Conservation (phyloP, 2,888 invertebrate species). For the Eupelmus urozonus region DNA sequence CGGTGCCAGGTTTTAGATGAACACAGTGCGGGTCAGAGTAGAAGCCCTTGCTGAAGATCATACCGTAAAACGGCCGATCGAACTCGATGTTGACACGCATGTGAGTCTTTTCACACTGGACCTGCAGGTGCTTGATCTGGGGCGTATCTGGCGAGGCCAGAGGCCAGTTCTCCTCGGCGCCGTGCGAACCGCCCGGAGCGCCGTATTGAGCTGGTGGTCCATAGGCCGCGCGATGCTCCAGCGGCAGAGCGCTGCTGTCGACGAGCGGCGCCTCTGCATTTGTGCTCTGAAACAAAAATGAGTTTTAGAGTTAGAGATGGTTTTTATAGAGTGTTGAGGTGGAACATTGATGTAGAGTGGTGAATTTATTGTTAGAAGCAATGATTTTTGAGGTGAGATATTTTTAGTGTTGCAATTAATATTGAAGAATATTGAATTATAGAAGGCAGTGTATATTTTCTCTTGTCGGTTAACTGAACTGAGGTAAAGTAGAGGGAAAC, state of each 20-base stretch:
- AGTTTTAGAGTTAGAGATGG: no score
- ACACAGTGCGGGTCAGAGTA: conserved; percentile 95
- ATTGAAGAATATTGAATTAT: background rate
- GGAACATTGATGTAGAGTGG: no score
- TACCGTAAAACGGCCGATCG: conserved; percentile 95
- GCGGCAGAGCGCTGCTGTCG: conserved; percentile 88
- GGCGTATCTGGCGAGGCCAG: conserved; percentile 93
- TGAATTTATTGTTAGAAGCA: no score
- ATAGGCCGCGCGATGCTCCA: conserved; percentile 88
- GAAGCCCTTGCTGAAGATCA: conserved; percentile 97
- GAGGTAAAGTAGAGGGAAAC: no score
- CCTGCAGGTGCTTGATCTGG: conserved; percentile 94
- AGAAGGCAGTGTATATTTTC: no score
- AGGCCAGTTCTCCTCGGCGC: conserved; percentile 91
- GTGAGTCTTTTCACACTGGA: conserved; percentile 96
- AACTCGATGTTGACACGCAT: conserved; percentile 97
- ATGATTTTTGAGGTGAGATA: no score
- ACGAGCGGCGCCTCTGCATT: conserved; percentile 87
- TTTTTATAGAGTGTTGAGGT: no score
- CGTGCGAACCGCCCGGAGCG: conserved; percentile 78
- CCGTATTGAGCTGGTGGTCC: conserved; percentile 78
- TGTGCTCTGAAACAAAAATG: conserved; percentile 81
- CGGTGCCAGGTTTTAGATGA: conserved; percentile 93
- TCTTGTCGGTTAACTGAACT: no score
- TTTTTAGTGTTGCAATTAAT: no score